Evolutionary conservation across 2,113 vertebrate genomes (phyloP), one percentile per base, ranked within the genome.

Genomic region (Microcebus lehilahytsara): DNA sequence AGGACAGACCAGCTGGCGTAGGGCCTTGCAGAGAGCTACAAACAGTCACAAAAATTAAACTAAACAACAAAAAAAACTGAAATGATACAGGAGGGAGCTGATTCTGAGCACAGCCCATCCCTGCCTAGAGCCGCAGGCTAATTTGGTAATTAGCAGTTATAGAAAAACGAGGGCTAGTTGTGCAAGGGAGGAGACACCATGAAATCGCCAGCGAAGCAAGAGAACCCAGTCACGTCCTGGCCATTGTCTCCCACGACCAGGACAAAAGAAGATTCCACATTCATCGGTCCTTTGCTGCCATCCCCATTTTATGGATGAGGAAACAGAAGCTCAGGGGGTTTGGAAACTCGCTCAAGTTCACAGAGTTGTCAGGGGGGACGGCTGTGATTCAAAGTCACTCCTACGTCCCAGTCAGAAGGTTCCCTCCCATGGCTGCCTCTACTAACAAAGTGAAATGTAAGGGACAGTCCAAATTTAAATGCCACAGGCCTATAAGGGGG

Each of bases 81-180:
- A 85, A 78, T 27, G 74, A 79, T 40, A 53, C 64, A 51, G 46
- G 62, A 94, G 88, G 89, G 80, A 80, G n/a, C 74, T 2, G 23
- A 16, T n/a, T 79, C 83, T 56, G 30, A 89, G n/a, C 1, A 0
- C 27, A 77, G 62, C 12, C 16, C 56, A 53, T 19, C 40, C 13
- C 37, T 79, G 74, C 62, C 51, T 79, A 20, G 0, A 77, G 91
- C 93, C 27, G 0, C 74, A 30, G 91, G 91, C 81, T 95, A 75
- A 56, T 79, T 80, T 85, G 78, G 62, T 89, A 91, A 92, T 96
- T 71, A 95, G 80, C 89, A 89, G 19, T 58, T 96, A 83, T 93
- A 74, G 49, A 87, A 77, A 89, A 94, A 79, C 11, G 74, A 62
- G 6, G 40, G n/a, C 79, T 64, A 17, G 27, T 12, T 92, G 62